Conservation (phyloP, 2,797 vertebrate species). For the Agapornis canus region DNA sequence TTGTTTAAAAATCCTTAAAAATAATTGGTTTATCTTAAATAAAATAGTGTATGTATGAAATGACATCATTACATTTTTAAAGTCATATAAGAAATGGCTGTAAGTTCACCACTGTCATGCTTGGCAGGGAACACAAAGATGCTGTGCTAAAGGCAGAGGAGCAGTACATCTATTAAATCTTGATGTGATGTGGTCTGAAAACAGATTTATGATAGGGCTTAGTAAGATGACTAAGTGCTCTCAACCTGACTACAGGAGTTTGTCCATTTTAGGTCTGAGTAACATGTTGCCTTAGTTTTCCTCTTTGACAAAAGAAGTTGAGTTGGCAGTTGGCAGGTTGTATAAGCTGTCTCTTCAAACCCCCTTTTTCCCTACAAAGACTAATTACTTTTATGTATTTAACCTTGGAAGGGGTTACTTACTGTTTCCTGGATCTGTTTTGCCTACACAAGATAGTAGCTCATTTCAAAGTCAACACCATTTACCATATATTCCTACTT, state of each 20-base stretch:
- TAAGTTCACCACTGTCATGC: background rate
- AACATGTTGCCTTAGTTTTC: background rate
- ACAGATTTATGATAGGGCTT: background rate
- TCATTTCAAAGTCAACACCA: background rate
- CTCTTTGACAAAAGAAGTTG: background rate
- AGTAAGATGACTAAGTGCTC: background rate
- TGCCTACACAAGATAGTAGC: background rate
- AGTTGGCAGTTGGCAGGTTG: background rate
- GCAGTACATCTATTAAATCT: background rate
- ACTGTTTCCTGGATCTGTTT: background rate
- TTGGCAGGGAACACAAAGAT: background rate
- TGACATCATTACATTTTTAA: fast-evolving
- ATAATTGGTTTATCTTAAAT: background rate
- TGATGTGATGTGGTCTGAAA: background rate
- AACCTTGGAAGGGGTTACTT: background rate
- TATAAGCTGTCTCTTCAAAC: background rate
- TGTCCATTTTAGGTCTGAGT: background rate
- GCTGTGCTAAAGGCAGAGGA: background rate
- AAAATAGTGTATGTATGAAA: background rate
- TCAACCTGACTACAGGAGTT: background rate
- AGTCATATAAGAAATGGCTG: background rate
- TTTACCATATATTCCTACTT: background rate
- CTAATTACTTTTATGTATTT: background rate
- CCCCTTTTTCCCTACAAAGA: background rate
- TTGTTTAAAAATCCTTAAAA: background rate